Evolutionary conservation across 2,888 invertebrate species (phyloP).

Genomic region (Lepidonotus clava): DNA sequence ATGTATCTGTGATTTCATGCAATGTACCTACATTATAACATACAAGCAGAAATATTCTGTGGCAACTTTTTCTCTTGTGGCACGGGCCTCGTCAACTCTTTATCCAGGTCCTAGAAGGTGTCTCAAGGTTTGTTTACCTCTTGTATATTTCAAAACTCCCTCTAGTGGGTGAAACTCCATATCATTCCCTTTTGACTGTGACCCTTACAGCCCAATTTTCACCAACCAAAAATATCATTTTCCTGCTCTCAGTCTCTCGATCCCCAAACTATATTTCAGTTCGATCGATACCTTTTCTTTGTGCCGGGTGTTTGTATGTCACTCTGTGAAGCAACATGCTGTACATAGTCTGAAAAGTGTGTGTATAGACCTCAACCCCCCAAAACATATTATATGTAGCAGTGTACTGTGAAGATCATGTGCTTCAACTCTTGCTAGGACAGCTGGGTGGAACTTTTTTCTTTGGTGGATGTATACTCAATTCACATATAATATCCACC

Average conservation of each 20-base stretch:
- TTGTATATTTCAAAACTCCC: conserved; percentile 27
- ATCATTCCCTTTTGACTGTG: conserved; percentile 33
- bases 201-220: background rate
- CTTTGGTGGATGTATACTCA: background rate
- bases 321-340: background rate
- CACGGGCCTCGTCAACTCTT: conserved; percentile 39
- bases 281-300: background rate
- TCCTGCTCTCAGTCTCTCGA: background rate
- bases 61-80: conserved; percentile 47
- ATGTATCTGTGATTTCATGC: conserved; percentile 52
- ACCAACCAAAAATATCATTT: background rate
- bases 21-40: conserved; percentile 48
- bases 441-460: background rate
- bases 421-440: too few species aligned
- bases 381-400: background rate
- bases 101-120: conserved; percentile 36
- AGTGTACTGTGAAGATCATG: too few species aligned
- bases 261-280: background rate
- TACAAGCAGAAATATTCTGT: conserved; percentile 32
- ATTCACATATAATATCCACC: background rate
- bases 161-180: conserved; percentile 5
- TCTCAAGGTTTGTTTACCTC: conserved; percentile 33
- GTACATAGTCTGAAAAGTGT: conserved; percentile 17
- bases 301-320: conserved; percentile 51
- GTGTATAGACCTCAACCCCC: background rate